Evolutionary conservation across 2,113 vertebrate genomes (phyloP).

Genomic region (Rhagologus leucostigma): DNA sequence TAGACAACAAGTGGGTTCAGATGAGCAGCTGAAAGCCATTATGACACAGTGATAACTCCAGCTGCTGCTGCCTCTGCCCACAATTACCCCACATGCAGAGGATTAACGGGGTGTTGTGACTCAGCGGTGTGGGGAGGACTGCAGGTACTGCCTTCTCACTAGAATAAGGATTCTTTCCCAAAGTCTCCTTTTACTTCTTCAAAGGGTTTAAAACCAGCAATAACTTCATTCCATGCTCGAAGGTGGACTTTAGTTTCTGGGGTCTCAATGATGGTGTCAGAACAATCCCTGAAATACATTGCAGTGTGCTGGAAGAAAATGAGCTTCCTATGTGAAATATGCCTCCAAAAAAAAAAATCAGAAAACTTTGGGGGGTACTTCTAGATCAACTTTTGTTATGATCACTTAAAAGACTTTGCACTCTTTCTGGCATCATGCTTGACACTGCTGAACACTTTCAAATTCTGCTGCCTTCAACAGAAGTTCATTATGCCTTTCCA

Average conservation of each 20-base stretch:
- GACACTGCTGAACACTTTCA: not conserved
- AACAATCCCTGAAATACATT: not conserved
- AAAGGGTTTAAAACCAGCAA: not conserved
- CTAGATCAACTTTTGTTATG: not conserved
- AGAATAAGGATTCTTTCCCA: not conserved
- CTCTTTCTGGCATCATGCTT: not conserved
- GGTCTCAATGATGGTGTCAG: not conserved
- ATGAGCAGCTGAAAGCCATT: not conserved
- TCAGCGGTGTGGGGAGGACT: accelerated
- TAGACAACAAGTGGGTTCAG: not conserved
- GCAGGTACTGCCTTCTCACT: not conserved
- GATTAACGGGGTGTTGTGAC: not conserved
- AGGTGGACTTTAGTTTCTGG: not conserved
- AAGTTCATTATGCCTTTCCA: not conserved
- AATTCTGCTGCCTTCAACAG: not conserved
- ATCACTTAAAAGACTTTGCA: not conserved
- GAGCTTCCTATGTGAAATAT: not conserved
- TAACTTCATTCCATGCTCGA: not conserved
- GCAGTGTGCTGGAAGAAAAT: not conserved
- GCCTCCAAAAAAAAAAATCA: not conserved
- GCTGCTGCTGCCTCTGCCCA: not conserved
- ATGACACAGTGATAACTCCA: not conserved
- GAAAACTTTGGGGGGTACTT: not conserved
- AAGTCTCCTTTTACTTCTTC: not conserved
- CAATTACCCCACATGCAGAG: not conserved